Base-by-base conservation (phyloP, 2,113 vertebrate genomes). In the Albula goreensis region DNA sequence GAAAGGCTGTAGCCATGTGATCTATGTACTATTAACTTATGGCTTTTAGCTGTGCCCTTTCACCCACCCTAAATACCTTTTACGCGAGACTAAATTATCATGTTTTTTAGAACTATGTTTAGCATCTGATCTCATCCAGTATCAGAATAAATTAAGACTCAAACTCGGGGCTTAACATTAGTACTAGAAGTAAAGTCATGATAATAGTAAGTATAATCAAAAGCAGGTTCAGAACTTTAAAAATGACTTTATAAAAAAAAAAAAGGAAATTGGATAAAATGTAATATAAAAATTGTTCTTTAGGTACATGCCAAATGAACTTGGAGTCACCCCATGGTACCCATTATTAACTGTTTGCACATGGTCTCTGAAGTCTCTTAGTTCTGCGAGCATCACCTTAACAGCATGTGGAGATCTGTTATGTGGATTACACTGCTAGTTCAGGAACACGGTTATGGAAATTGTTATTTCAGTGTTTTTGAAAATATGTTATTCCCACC, bases 401-500 rank as follows among this genome's bases (percentile, higher is more conserved):
- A n/a, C 41, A 57, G 19, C 41, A 19, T 25, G 25, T 83, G 82
- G 60, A 83, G 82, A 50, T 41, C 83, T 17, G 22, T 4, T 85
- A n/a, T 78, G 25, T 2, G 52, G 50, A 48, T 85, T 49, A 7
- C 8, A 70, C 5, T 17, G 50, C 25, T 60, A 15, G 22, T 17
- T n/a, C 19, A 70, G 63, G 63, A n/a, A 70, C 63, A 70, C 63
- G 8, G 5, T 5, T n/a, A 5, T n/a, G 63, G 3, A 70, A 56
- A 56, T 56, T 56, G 19, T 70, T 70, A 70, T 70, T 70, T 70
- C 53, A 22, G 53, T 3, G 4, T 5, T 50, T 15, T 7, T 52
- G 49, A 48, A 66, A 70, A n/a, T 15, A 1, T 82, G 51, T 13
- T 15, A 17, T 50, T 84, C 89, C 81, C 88, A 86, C 74, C 88